Base-by-base conservation (phyloP, 2,113 vertebrate genomes). In the Lanius collurio region DNA sequence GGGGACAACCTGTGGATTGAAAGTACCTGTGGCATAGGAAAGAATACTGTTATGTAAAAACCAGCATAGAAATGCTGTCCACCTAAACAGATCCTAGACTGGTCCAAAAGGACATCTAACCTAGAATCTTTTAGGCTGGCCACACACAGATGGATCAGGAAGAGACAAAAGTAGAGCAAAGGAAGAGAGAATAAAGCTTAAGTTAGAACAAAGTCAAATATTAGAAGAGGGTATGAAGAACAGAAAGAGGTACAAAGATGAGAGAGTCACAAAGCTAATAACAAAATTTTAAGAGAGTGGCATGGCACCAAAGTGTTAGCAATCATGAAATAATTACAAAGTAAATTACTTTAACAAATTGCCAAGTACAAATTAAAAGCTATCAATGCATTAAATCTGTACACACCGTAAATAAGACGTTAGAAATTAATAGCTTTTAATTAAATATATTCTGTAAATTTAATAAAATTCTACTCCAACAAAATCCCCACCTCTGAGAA, bases 281-380 rank as follows among this genome's bases (percentile, higher is more conserved):
- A 65, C 28, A 90, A 50, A 67, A 70, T 74, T 75, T 86, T 53
- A 83, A 77, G 82, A 90, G 84, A 88, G 76, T 76, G 86, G 92
- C 95, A 90, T 12, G 19, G 70, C 90, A 95, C 91, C 94, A 95
- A 94, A 90, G 52, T 3, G 1, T 60, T 87, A 82, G 83, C 69
- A 96, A 94, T 92, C 76, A 73, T 46, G 42, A 93, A 96, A 92
- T 95, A 93, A 93, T 97, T 96, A 92, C 94, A 62, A 37, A 95
- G 56, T 95, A 93, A 96, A 97, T 89, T 92, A 78, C 93, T 93
- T 67, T 13, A 94, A 94, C 95, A 95, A 96, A 96, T 96, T 97
- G 90, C 92, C 95, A 95, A 89, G 90, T 89, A 83, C 85, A 89
- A 87, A 89, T 53, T 95, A 68, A 92, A 90, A 93, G 86, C 88